Evolutionary conservation across 2,797 vertebrate genomes (phyloP), one percentile per base, ranked within the genome.

Genomic region (Lacerta viridis): DNA sequence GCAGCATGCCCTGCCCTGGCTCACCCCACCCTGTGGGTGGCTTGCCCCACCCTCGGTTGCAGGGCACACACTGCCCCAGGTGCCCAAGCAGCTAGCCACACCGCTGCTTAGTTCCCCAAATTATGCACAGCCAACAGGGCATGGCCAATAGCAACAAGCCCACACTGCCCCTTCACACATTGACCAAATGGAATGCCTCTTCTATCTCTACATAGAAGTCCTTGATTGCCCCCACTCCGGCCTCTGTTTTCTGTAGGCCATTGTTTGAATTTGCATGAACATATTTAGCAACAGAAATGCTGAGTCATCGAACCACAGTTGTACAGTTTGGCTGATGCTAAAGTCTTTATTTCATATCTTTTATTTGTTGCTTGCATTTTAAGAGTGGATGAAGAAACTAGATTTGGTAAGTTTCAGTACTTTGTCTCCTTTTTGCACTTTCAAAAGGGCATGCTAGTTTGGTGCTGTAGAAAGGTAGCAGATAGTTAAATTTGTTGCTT

Each of bases 231-330:
- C n/a, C 50, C 80, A 78, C 11, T 17, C 33, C 59, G 69, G 59
- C 25, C 50, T 61, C n/a, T 86, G 39, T n/a, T 66, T 83, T 83
- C n/a, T 69, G n/a, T 71, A 79, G 50, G 7, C 43, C 39, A n/a
- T n/a, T 43, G 3, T 13, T 0, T 3, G 7, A 5, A 7, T 39
- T 82, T 7, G 25, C 0, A 0, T 72, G 25, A 20, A 36, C 55
- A 68, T 10, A 43, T 55, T 0, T 0, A 0, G n/a, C 1, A 0
- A 36, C 23, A 76, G 25, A 85, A 88, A 39, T 2, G 39, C 7
- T 75, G 50, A 13, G 6, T 87, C 83, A 87, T 39, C 15, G 80
- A 66, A 75, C 50, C 72, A 77, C 25, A 1, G 8, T 64, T 18
- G 9, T 66, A 69, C 0, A 11, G 43, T 33, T 46, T 71, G 36